Conservation (phyloP, 2,888 invertebrate genomes). For the Coelogynopora nodosa region DNA sequence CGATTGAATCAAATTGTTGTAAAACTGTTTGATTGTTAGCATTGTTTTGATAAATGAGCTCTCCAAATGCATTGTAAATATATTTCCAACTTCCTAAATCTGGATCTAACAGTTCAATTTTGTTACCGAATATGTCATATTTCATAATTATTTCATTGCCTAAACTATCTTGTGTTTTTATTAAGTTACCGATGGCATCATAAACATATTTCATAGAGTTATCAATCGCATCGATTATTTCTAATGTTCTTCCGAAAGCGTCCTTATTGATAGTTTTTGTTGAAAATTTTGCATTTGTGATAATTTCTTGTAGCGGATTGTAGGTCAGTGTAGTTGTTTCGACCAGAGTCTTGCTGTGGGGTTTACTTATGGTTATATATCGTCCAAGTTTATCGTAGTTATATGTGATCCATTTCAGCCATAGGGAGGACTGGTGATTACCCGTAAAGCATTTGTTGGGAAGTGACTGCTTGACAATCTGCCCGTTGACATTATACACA, state of each 20-base stretch:
- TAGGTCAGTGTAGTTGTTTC: background rate
- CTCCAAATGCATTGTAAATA: constrained; percentile 44
- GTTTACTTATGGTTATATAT: constrained; percentile 36
- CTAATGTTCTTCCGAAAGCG: constrained; percentile 27
- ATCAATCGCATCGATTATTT: constrained; percentile 41
- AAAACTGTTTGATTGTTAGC: constrained; percentile 39
- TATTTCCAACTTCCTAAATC: constrained; percentile 43
- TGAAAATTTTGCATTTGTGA: background rate
- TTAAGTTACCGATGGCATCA: constrained; percentile 43
- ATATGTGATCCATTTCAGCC: constrained; percentile 33
- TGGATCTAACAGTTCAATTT: constrained; percentile 41
- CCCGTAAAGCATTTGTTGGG: constrained; percentile 34
- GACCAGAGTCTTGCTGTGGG: background rate
- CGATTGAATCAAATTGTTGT: constrained; percentile 35
- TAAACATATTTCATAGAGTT: constrained; percentile 32
- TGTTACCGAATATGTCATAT: constrained; percentile 42
- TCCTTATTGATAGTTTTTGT: constrained; percentile 15
- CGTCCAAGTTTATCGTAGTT: constrained; percentile 40
- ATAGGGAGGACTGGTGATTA: background rate
- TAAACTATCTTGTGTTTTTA: constrained; percentile 36
- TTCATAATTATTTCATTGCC: constrained; percentile 29
- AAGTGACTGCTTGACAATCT: constrained; percentile 42
- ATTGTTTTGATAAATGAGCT: constrained; percentile 35
- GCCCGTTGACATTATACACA: constrained; percentile 27
- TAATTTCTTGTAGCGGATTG: background rate